Base-by-base conservation (phyloP, 2,113 vertebrate genomes). In the Eira barbara region DNA sequence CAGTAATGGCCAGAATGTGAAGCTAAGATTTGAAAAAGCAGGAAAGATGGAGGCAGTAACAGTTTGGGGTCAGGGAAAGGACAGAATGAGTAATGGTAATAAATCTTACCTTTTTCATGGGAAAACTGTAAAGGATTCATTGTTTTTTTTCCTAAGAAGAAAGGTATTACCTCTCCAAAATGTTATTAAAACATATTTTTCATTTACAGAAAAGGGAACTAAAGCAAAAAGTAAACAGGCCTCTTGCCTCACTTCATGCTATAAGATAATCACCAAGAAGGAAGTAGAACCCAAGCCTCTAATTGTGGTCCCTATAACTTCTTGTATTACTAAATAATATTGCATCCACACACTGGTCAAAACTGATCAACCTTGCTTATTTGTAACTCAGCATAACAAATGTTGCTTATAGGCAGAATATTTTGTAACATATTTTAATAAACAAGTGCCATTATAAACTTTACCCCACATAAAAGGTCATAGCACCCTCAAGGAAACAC, bases 1-100 rank as follows among this genome's bases (percentile, higher is more conserved):
- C 81, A 86, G 42, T 67, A 52, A 82, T 49, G 57, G 92, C n/a
- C 31, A 79, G n/a, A 74, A 27, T 4, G 14, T 67, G 42, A 63
- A 91, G 73, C 12, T 89, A 57, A 95, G 78, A 91, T 91, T 52
- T 52, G 61, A 84, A 87, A 90, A 97, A 73, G 25, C 17, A 91
- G 67, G n/a, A 97, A 95, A 95, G 93, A 81, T 0, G 55, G 42
- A 69, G n/a, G 31, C 17, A 52, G 6, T 76, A 96, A 80, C 61
- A 95, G 4, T 95, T 39, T 59, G 36, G 83, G 83, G 92, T 97
- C 96, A 98, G 36, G 29, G 31, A 98, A 97, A 96, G 95, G 73
- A 93, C 57, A 96, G 52, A 73, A 79, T 29, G 18, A 96, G n/a
- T 55, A 92, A 87, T 23, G 57, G 91, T 74, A 84, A 80, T 89